Base-by-base conservation (phyloP, 2,888 invertebrate species). In the Azorinus chamasolen region DNA sequence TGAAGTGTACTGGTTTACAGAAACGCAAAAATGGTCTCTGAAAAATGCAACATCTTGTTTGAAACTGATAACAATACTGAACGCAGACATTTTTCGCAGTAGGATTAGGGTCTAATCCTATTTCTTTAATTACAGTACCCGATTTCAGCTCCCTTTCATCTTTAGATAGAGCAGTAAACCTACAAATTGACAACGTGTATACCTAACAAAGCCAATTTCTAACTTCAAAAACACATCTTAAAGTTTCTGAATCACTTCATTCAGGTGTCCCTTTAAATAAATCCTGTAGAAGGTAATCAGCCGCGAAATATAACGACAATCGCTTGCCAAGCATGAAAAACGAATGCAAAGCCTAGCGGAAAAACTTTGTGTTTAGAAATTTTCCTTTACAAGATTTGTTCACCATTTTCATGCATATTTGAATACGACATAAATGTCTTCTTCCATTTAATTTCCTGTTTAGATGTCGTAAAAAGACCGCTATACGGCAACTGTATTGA, bases 371-470 rank as follows among this genome's bases (percentile, higher is more conserved):
- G 32, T 18, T 16, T 63, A 25, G 72, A 68, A 63, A 58, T 53
- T 39, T 32, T 32, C 32, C 57, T 50, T 61, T 59, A 61, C 46
- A 41, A 41, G 65, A 61, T 66, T 65, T 61, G 61, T 64, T 61
- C 61, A 63, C 65, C 45, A 18, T 73, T 73, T 73, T 73, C 65
- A 73, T 65, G 72, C 65, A 37, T 50, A 57, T 39, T 46, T 68
- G 68, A 58, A 72, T 72, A 63, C 65, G 54, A 77, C 77, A 77
- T 77, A 72, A 72, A 77, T 72, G 61, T 72, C 58, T 63, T 54
- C 57, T 65, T 79, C 64, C 68, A 68, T 72, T 79, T 79, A 79
- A 79, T 79, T 79, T 79, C 79, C 79, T 79, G 75, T 71, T 75
- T 41, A 45, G 53, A 55, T 58, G 59, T 75, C 68, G 69, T 79